Conservation (phyloP, 92 coral and sea anemone species). For the Desmophyllum pertusum region DNA sequence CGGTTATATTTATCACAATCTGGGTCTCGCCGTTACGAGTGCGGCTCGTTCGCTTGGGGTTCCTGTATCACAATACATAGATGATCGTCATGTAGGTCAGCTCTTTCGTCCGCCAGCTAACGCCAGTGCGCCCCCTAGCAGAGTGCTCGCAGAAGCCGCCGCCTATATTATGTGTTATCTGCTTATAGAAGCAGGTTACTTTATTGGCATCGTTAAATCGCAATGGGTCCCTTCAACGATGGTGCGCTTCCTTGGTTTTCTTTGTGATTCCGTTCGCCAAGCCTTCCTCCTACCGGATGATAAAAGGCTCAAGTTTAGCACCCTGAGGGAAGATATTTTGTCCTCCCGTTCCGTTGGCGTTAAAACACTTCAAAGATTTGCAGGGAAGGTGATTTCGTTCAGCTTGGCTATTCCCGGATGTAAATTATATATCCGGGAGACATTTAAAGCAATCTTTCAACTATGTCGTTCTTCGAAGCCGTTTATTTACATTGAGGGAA, state of each 20-base stretch:
- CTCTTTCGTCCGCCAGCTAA: neutral
- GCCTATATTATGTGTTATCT: constrained; percentile 29
- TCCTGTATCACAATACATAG: constrained; percentile 53
- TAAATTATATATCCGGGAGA: too few relatives aligned
- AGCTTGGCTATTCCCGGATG: too few relatives aligned
- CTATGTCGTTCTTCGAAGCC: too few relatives aligned
- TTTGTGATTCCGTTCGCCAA: constrained; percentile 4
- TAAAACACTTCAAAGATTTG: too few relatives aligned
- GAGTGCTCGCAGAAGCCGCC: constrained; percentile 13
- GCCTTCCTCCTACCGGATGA: neutral
- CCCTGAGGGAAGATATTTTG: neutral
- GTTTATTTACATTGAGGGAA: too few relatives aligned
- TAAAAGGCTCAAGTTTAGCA: neutral
- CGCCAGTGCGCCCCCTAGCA: neutral
- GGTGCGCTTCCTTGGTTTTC: constrained; percentile 1
- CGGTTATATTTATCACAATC: constrained; percentile 44
- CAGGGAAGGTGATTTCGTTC: too few relatives aligned
- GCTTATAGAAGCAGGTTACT: constrained; percentile 24
- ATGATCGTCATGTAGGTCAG: constrained; percentile 47
- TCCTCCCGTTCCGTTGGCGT: too few relatives aligned
- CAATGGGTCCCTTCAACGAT: neutral
- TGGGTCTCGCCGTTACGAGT: constrained; percentile 44
- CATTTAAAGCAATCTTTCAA: too few relatives aligned
- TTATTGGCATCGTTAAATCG: constrained; percentile 22
- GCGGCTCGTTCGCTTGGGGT: constrained; percentile 54